Evolutionary conservation across 2,113 vertebrate species (phyloP), one percentile per base, ranked within the genome.

Genomic region (Lichenostomus cassidix): DNA sequence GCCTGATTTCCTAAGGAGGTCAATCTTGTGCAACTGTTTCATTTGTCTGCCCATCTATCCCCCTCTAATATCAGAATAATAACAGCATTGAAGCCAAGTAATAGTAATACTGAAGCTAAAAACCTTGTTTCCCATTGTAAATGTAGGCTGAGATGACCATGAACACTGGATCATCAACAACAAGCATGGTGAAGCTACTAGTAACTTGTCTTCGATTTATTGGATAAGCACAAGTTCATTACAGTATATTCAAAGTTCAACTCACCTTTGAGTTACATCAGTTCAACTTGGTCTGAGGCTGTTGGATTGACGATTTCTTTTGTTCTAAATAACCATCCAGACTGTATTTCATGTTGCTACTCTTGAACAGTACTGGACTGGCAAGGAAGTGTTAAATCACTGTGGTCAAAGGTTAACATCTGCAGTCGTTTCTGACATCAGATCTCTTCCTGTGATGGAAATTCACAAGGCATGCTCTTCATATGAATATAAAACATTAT

Each of bases 371-470:
- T 24, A 37, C 19, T 23, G 56, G 69, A 84, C 25, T 81, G 91
- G 55, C 68, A 77, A 93, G 80, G 89, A 97, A 88, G 27, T 44
- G 29, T 83, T 93, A 92, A 92, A 67, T 88, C 83, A 83, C 50
- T 89, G 42, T 0, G 0, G 76, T 87, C 89, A 81, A 70, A 86
- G 52, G 60, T 60, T 53, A 94, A 92, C 56, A 80, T 90, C 80
- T 97, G 86, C 86, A 81, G 83, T 83, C 0, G 0, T 75, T 94
- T 78, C 73, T 92, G 60, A 80, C 83, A 78, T 89, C 80, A 67
- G 71, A 71, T 75, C 64, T 63, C 92, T 90, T 93, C 89, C 83
- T 89, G 76, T 81, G 64, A 63, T 74, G 71, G 80, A 87, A 93
- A 93, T 87, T 41, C 11, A 0, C 29, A 87, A 70, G 71, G 35